A percentile compares a stretch with the other conserved stretches of the same genome.
Conservation (phyloP, 2,797 vertebrate genomes). For the Phylloscopus collybita region DNA sequence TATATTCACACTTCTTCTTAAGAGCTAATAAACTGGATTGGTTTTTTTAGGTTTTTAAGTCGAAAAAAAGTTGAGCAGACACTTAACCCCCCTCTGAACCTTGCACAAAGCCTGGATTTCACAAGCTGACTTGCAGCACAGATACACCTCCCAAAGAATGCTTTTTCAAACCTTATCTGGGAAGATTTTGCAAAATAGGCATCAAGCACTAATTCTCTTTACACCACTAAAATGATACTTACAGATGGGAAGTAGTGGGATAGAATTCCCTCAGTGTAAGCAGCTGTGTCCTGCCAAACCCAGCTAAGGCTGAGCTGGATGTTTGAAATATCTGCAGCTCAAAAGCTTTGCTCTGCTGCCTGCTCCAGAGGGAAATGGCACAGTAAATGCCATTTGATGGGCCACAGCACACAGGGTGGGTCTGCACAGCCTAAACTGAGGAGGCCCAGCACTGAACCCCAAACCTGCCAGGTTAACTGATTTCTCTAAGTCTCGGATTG, state of each 20-base stretch:
- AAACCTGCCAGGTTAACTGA: background rate
- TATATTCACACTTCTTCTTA: background rate
- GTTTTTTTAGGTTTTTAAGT: background rate
- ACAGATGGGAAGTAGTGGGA: background rate
- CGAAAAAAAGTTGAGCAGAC: background rate
- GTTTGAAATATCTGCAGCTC: background rate
- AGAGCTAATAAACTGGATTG: background rate
- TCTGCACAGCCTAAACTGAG: background rate
- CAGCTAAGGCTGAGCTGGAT: background rate
- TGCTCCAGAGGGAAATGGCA: background rate
- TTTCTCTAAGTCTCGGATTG: background rate
- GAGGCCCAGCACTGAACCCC: background rate
- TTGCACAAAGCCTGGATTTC: background rate
- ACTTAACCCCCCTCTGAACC: background rate
- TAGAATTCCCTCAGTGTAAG: background rate
- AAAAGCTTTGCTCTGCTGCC: constrained; percentile 8
- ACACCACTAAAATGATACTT: background rate
- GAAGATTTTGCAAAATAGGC: background rate
- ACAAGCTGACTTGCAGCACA: background rate
- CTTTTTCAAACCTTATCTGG: background rate
- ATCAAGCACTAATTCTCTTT: constrained; percentile 30
- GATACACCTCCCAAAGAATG: background rate
- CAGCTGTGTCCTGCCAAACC: background rate
- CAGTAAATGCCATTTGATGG: background rate
- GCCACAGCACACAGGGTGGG: background rate